Evolutionary conservation across 2,888 invertebrate genomes (phyloP), one percentile per base, ranked within the genome.

Genomic region (Cantharis flavilabris): DNA sequence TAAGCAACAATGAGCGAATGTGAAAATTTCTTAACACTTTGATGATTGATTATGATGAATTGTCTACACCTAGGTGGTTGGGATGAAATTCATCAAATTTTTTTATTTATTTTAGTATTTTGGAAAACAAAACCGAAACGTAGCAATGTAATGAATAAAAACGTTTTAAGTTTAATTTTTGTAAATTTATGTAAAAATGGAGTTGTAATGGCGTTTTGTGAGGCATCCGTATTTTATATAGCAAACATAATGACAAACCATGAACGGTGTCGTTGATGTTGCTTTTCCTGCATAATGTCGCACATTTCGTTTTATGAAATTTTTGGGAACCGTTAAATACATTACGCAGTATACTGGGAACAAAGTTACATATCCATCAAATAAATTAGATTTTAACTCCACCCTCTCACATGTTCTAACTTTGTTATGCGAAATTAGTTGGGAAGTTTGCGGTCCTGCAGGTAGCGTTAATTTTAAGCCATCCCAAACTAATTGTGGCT

Each of bases 391-490:
- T 76, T 76, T 76, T 76, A 75, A 23, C 73, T 77, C 71, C 77
- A 77, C 77, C 77, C 75, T 72, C 75, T 71, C 77, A 77, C 74
- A 79, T 79, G 73, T 62, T 69, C 76, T 76, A 76, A 79, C 76
- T 76, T 76, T 63, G 76, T 79, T 79, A 79, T 76, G 76, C 65
- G 74, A 76, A 76, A 79, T 79, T 79, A 79, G 78, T 79, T 76
- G 76, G 76, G 76, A 79, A 79, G 76, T 79, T 79, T 79, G 78
- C 72, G 78, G 78, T 76, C 73, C 73, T 67, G 76, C 78, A 79
- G 78, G 76, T 79, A 79, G 74, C 76, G 78, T 73, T 79, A 76
- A 79, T 79, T 79, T 79, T 79, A 79, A 79, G 76, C 76, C 74
- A 71, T 74, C 76, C 73, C 18, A 75, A 73, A 75, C 78, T 78